These are phyloP conservation scores for Scaptomyza tumidula DNA, from an alignment of 2,888 invertebrate species.

Conservation along the genomic window DNA sequence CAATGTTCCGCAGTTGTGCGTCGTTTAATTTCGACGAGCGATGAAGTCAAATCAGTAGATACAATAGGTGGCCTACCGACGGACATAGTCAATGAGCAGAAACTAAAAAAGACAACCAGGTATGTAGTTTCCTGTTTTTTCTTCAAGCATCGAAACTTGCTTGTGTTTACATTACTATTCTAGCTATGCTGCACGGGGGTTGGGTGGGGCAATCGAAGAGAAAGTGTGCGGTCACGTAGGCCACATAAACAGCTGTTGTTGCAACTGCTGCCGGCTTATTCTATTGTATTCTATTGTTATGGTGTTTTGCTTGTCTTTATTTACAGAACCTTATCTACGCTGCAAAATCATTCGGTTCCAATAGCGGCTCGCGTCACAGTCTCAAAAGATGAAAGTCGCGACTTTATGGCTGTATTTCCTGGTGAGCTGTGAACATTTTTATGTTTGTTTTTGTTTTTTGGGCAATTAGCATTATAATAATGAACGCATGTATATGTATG, in stretches of 20 bases:
- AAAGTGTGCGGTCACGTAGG: constrained; percentile 66
- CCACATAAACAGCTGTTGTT: constrained; percentile 59
- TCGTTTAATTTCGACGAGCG: constrained; percentile 78
- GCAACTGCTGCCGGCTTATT: constrained; percentile 12
- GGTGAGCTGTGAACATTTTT: constrained; percentile 65
- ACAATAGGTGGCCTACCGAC: constrained; percentile 77
- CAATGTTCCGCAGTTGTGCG: constrained; percentile 30
- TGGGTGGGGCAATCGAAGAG: constrained; percentile 26
- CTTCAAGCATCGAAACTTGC: constrained; percentile 16
- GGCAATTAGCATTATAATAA: constrained; percentile 68
- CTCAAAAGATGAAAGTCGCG: constrained; percentile 92
- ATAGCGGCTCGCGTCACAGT: constrained; percentile 87
- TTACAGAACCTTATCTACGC: constrained; percentile 82
- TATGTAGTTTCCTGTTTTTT: constrained; percentile 54
- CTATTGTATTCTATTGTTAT: constrained; percentile 31
- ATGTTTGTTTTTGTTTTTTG: not conserved
- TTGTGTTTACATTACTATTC: constrained; percentile 45
- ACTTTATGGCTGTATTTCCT: constrained; percentile 95
- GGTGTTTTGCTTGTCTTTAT: constrained; percentile 16
- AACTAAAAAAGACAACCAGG: constrained; percentile 78
- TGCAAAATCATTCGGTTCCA: constrained; percentile 82
- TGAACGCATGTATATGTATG: constrained; percentile 17
- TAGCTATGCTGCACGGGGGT: not conserved
- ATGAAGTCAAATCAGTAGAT: constrained; percentile 76
- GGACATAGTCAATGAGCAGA: constrained; percentile 78